Conservation (phyloP, 2,113 vertebrate species). For the Amblyopsis rosae region DNA sequence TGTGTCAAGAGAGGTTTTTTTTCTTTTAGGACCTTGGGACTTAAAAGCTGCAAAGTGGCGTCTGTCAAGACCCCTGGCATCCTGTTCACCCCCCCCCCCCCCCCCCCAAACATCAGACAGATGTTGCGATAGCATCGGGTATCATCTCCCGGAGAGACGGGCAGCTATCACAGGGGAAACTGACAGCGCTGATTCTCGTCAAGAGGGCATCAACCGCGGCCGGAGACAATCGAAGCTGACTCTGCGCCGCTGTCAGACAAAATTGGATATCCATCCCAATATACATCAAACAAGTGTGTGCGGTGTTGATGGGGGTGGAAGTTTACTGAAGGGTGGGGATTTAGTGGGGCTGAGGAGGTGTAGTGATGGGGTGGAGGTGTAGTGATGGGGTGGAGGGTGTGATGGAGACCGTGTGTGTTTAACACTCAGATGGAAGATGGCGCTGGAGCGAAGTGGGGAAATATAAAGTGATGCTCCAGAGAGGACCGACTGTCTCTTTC, state of each 20-base stretch:
- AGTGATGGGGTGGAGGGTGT: conserved; percentile 52
- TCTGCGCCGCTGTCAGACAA: conserved; percentile 80
- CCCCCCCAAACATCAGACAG: conserved; percentile 59
- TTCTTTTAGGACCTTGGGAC: conserved; percentile 93
- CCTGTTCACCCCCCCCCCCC: conserved; percentile 75
- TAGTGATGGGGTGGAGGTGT: conserved; percentile 28
- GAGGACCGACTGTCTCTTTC: conserved; percentile 1
- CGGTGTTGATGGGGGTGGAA: conserved; percentile 1
- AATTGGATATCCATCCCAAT: conserved; percentile 80
- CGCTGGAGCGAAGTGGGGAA: conserved; percentile 28
- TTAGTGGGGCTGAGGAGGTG: conserved; percentile 1
- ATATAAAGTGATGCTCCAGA: conserved; percentile 21
- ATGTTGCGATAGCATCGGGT: conserved; percentile 87
- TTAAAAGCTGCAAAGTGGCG: conserved; percentile 95
- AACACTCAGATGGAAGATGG: conserved; percentile 11
- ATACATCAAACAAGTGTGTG: conserved; percentile 50
- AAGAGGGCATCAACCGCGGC: conserved; percentile 87
- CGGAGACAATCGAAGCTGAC: conserved; percentile 86
- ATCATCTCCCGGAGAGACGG: conserved; percentile 96
- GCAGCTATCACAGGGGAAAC: conserved; percentile 84
- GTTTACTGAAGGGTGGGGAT: neutral
- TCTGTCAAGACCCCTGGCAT: conserved; percentile 86
- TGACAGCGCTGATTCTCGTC: conserved; percentile 94
- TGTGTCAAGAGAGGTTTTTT: conserved; percentile 88
- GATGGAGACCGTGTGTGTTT: conserved; percentile 51